Conservation (phyloP, 2,888 invertebrate genomes). For the Saturnia pavonia region DNA sequence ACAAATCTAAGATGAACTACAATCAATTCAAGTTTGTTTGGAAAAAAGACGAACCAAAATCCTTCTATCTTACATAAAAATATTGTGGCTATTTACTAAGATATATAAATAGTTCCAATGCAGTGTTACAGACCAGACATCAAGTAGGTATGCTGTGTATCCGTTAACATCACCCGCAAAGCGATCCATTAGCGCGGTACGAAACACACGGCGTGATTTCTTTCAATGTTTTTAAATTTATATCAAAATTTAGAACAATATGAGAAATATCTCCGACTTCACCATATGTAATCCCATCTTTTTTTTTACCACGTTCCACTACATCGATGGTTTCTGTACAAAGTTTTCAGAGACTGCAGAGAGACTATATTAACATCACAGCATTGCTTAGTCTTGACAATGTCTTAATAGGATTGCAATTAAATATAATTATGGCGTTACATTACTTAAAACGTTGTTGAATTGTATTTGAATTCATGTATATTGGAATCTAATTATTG, state of each 20-base stretch:
- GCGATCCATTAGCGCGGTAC: neutral
- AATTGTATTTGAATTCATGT: too few species aligned
- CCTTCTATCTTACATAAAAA: too few species aligned
- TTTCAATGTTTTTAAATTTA: neutral
- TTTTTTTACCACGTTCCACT: neutral
- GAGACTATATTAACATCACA: too few species aligned
- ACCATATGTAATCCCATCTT: neutral
- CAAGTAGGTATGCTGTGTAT: neutral
- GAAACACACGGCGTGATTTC: neutral
- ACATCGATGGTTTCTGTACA: neutral
- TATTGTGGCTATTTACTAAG: too few species aligned
- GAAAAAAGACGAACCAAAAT: too few species aligned
- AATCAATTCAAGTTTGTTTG: too few species aligned
- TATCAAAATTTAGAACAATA: conserved; percentile 7
- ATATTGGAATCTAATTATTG: too few species aligned
- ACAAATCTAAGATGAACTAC: too few species aligned
- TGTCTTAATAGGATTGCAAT: too few species aligned
- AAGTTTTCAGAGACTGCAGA: neutral
- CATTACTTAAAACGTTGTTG: too few species aligned
- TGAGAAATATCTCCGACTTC: neutral
- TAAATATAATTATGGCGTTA: too few species aligned
- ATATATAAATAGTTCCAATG: neutral
- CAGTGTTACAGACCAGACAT: neutral
- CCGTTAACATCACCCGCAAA: neutral
- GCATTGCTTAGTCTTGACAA: too few species aligned